Percentiles rank a stretch among this genome's conserved stretches.
Evolutionary conservation across 2,797 vertebrate species (phyloP).

Genomic region (Octomys mimax): DNA sequence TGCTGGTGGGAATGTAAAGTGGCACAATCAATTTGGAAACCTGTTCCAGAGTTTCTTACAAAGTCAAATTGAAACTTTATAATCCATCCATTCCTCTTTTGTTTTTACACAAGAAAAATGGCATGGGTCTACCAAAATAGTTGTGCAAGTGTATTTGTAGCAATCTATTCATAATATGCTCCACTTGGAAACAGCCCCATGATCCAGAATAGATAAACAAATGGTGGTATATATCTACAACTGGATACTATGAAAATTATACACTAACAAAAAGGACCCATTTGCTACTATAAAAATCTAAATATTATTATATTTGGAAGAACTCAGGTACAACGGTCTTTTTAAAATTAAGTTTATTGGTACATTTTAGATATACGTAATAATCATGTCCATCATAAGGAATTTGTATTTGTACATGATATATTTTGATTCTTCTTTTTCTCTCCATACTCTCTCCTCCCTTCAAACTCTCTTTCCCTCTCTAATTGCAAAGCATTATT

Average conservation of each 20-base stretch:
- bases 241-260: background rate
- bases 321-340: background rate
- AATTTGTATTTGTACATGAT: too few species aligned
- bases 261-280: background rate
- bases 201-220: background rate
- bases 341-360: too few species aligned
- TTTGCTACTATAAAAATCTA: background rate
- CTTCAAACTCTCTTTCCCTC: too few species aligned
- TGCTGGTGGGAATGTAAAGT: background rate
- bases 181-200: background rate
- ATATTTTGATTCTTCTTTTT: too few species aligned
- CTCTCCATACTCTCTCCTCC: too few species aligned
- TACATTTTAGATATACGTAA: too few species aligned
- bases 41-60: background rate
- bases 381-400: too few species aligned
- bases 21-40: background rate
- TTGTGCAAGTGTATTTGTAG: background rate
- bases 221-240: background rate
- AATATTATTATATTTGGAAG: background rate
- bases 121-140: background rate
- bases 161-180: background rate
- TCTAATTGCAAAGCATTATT: too few species aligned
- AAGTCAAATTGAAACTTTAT: constrained; percentile 26
- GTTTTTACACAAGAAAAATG: background rate
- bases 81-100: background rate